Conservation (phyloP, 2,888 invertebrate genomes). For the Dasysyrphus tricinctus region DNA sequence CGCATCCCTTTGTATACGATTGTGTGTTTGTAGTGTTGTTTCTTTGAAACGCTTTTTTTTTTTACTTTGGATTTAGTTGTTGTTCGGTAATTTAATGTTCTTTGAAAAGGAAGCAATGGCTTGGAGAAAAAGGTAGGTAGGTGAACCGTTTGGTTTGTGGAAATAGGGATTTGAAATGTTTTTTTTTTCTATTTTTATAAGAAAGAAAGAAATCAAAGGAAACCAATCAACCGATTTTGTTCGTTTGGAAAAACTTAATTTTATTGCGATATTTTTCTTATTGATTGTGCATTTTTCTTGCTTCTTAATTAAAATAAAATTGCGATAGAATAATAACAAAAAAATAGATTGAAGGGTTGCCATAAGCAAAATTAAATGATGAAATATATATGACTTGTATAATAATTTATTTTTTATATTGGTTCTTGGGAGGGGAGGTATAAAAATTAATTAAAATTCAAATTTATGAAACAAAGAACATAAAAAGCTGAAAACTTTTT, state of each 20-base stretch:
- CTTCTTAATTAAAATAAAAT: conserved; percentile 24
- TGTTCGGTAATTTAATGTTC: conserved; percentile 44
- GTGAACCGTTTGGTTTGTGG: neutral
- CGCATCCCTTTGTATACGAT: conserved; percentile 20
- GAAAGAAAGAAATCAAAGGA: conserved; percentile 37
- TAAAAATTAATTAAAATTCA: too few relatives aligned
- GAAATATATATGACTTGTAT: neutral
- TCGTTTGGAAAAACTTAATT: conserved; percentile 36
- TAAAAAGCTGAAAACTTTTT: too few relatives aligned
- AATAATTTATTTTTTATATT: too few relatives aligned
- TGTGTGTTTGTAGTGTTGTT: conserved; percentile 21
- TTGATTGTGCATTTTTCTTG: conserved; percentile 30
- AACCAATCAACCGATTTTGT: conserved; percentile 47
- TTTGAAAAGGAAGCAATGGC: conserved; percentile 2
- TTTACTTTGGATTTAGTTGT: conserved; percentile 30
- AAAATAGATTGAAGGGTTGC: neutral
- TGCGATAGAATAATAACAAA: neutral
- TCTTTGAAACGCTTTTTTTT: conserved; percentile 7
- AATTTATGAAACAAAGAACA: too few relatives aligned
- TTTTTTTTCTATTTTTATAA: conserved; percentile 6
- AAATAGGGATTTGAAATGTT: conserved; percentile 34
- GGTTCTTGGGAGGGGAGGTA: too few relatives aligned
- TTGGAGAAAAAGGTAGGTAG: conserved; percentile 13
- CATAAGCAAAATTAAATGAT: neutral
- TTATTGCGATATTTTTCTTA: conserved; percentile 27